Conservation (phyloP, 1,140 invertebrate genomes). For the Anadara kagoshimensis region DNA sequence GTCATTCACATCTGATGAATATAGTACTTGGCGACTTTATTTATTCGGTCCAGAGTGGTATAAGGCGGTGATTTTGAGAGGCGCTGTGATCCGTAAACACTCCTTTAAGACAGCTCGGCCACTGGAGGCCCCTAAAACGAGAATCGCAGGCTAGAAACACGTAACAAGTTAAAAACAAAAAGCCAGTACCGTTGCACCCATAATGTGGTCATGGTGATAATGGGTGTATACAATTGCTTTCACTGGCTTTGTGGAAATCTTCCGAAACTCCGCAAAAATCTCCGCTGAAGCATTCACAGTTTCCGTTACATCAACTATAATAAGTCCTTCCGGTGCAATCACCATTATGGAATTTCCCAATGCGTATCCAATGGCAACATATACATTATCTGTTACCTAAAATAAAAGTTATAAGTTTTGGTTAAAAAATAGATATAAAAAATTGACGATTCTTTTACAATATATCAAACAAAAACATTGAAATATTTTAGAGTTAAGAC, state of each 20-base stretch:
- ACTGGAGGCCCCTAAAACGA: not conserved
- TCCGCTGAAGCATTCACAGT: constrained; percentile 36
- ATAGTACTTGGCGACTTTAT: too few relatives aligned
- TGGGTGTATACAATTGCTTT: constrained; percentile 51
- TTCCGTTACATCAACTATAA: constrained; percentile 63
- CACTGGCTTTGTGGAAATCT: constrained; percentile 44
- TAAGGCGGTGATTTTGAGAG: too few relatives aligned
- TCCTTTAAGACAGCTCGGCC: not conserved
- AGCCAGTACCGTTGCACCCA: constrained; percentile 39
- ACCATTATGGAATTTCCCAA: constrained; percentile 55
- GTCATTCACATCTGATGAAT: too few relatives aligned
- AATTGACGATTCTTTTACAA: too few relatives aligned
- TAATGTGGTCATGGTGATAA: constrained; percentile 49
- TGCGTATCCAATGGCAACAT: constrained; percentile 54
- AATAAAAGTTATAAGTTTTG: not conserved
- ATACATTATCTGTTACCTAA: constrained; percentile 51
- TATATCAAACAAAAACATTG: too few relatives aligned
- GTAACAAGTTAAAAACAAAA: not conserved
- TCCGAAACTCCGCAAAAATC: constrained; percentile 44
- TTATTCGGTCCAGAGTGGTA: too few relatives aligned
- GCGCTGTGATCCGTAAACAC: too few relatives aligned
- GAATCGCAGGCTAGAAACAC: not conserved
- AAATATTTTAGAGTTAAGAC: too few relatives aligned
- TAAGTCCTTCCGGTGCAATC: constrained; percentile 48
- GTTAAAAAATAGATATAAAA: too few relatives aligned